These are phyloP conservation scores for Zhuqinia jingwanae DNA, from an alignment of 2,888 invertebrate genomes.

Conservation along the genomic window DNA sequence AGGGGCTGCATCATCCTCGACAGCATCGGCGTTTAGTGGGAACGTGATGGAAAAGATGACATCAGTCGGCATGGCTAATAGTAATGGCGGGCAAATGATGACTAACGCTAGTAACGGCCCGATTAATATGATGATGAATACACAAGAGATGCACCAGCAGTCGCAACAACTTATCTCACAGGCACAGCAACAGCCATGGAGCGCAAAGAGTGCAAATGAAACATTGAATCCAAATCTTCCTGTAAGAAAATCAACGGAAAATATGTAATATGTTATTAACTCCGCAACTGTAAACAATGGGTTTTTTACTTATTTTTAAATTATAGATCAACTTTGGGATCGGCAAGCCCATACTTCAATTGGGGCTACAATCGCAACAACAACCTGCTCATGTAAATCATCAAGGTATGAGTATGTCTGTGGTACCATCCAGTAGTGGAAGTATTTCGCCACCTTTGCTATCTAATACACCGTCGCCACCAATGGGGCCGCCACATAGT, in stretches of 20 bases:
- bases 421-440: slow-evolving; percentile 64
- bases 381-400: slow-evolving; percentile 18
- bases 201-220: slow-evolving; percentile 78
- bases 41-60: slow-evolving; percentile 62
- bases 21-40: slow-evolving; percentile 29
- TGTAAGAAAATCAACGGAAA: slow-evolving; percentile 56
- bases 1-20: slow-evolving; percentile 44
- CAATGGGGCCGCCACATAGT: slow-evolving; percentile 76
- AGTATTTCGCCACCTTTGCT: slow-evolving; percentile 76
- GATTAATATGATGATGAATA: slow-evolving; percentile 65
- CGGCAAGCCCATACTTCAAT: slow-evolving; percentile 71
- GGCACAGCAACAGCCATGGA: slow-evolving; percentile 76
- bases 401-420: slow-evolving; percentile 64
- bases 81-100: slow-evolving; percentile 46
- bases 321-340: slow-evolving; percentile 77
- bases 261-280: not conserved
- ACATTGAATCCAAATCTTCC: slow-evolving; percentile 77
- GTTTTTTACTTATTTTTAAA: not conserved
- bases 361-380: slow-evolving; percentile 63
- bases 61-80: slow-evolving; percentile 26
- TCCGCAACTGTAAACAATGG: not conserved
- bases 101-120: slow-evolving; percentile 50
- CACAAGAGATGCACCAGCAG: slow-evolving; percentile 57
- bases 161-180: slow-evolving; percentile 24
- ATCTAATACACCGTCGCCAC: slow-evolving; percentile 77